A percentile compares a stretch with the other conserved stretches of the same genome.
Evolutionary conservation across 2,797 vertebrate genomes (phyloP).

Genomic region (Merluccius polli): DNA sequence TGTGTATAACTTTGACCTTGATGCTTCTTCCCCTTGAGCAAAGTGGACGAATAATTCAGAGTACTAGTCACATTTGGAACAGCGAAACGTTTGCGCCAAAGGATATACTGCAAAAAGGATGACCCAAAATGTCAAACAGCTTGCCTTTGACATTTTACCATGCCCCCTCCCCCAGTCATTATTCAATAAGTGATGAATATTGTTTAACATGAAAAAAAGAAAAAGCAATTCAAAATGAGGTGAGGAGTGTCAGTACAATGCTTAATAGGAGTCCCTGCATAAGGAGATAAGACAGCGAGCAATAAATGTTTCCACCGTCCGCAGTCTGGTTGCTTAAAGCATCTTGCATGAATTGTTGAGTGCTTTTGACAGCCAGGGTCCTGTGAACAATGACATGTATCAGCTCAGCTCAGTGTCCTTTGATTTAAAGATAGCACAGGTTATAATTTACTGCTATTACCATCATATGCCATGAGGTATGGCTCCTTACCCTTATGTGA

Average conservation of each 20-base stretch:
- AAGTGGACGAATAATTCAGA: not conserved
- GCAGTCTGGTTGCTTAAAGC: not conserved
- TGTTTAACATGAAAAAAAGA: not conserved
- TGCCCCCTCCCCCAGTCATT: not conserved
- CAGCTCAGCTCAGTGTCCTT: slow-evolving; percentile 6
- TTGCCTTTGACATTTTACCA: not conserved
- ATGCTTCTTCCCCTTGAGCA: not conserved
- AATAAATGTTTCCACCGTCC: not conserved
- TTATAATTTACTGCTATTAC: not conserved
- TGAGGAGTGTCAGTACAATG: no score
- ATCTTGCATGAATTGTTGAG: not conserved
- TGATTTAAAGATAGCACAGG: slow-evolving; percentile 4
- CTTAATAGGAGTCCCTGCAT: not conserved
- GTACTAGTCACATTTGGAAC: not conserved
- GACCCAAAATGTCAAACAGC: not conserved
- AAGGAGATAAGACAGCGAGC: not conserved
- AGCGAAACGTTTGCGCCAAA: not conserved
- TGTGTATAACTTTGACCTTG: not conserved
- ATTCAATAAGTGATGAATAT: not conserved
- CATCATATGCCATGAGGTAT: not conserved
- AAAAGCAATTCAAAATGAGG: not conserved
- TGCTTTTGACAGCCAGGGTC: not conserved
- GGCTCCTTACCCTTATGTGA: not conserved
- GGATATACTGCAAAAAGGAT: not conserved
- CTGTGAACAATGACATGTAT: not conserved